phyloP scores from a whole-genome alignment of 2,797 vertebrate species.

The Pempheris klunzingeri region DNA sequence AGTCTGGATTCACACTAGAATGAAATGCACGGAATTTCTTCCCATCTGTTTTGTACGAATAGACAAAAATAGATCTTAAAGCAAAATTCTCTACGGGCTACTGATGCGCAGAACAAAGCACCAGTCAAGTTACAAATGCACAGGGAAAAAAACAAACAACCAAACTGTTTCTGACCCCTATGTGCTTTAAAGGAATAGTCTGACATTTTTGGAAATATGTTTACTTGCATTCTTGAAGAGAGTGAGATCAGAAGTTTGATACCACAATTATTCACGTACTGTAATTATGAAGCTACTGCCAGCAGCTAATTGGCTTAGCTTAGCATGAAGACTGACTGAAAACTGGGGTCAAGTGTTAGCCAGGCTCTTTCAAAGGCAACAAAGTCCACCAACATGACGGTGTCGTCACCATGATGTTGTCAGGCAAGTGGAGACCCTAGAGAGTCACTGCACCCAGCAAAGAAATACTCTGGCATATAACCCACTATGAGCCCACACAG shows the following conservation, averaged over 20 bases:
- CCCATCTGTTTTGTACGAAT: slow-evolving; percentile 13
- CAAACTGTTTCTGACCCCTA: not conserved
- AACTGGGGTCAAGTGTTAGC: not conserved
- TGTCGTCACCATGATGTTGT: not conserved
- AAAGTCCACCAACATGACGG: not conserved
- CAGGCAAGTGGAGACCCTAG: not conserved
- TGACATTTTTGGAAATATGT: not conserved
- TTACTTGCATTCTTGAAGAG: not conserved
- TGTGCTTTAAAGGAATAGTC: not conserved
- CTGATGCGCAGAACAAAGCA: slow-evolving; percentile 5
- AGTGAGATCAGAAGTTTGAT: not conserved
- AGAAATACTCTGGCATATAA: not conserved
- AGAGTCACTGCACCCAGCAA: not conserved
- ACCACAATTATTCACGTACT: not conserved
- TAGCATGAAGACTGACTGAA: not conserved
- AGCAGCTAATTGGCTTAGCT: not conserved
- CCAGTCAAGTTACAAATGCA: not conserved
- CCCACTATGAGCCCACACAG: not conserved
- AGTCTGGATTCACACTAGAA: slow-evolving; percentile 2
- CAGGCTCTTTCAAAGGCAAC: not conserved
- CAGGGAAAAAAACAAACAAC: not conserved
- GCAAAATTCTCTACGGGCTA: not conserved
- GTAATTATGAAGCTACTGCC: not conserved
- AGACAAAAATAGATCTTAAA: slow-evolving; percentile 4
- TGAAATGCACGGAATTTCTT: slow-evolving; percentile 12